Evolutionary conservation across 2,797 vertebrate species (phyloP).

Genomic region (Schizopygopsis malacanthus): DNA sequence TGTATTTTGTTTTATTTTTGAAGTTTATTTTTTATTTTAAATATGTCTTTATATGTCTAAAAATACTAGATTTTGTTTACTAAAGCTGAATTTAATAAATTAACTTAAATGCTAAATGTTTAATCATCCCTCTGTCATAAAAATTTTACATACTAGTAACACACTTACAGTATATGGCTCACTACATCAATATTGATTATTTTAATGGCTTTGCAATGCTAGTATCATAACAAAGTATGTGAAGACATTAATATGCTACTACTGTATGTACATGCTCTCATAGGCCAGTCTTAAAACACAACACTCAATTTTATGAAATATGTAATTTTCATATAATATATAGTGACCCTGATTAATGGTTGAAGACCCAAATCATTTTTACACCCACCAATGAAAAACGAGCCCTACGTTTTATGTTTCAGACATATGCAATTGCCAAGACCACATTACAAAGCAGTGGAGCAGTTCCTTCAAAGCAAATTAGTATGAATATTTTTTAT

Average conservation of each 20-base stretch:
- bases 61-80: not conserved
- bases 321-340: not conserved
- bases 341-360: not conserved
- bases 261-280: not conserved
- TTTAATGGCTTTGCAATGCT: not conserved
- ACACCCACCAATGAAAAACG: not conserved
- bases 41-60: not conserved
- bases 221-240: conserved; percentile 7
- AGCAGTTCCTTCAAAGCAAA: conserved; percentile 39
- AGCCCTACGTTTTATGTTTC: not conserved
- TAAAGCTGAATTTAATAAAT: not conserved
- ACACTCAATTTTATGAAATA: not conserved
- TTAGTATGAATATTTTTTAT: conserved; percentile 54
- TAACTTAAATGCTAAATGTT: not conserved
- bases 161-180: not conserved
- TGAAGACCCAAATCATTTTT: not conserved
- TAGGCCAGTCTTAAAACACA: not conserved
- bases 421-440: conserved; percentile 4
- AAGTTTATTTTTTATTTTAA: not conserved
- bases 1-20: not conserved
- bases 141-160: not conserved
- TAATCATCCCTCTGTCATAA: not conserved
- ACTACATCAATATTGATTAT: conserved; percentile 22
- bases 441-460: conserved; percentile 21
- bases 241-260: not conserved